Evolutionary conservation across 2,797 vertebrate species (phyloP).

Genomic region (Tauraco hartlaubi): DNA sequence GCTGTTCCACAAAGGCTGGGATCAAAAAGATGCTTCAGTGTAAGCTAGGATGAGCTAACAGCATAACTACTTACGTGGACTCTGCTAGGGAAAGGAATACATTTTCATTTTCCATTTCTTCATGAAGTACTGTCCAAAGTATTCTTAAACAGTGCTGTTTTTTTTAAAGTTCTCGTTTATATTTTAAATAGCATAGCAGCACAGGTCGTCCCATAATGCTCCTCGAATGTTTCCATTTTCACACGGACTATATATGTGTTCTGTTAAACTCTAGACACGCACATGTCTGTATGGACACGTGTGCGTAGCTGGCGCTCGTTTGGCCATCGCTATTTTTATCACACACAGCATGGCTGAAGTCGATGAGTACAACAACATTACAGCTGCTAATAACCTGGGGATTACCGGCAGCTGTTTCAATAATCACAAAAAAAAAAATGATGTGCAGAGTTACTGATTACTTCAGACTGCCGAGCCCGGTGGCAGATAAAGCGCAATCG

Average conservation of each 20-base stretch:
- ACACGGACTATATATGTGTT: not conserved
- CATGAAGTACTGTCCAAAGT: not conserved
- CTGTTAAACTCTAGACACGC: accelerated
- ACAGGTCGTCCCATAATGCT: not conserved
- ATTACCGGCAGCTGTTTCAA: not conserved
- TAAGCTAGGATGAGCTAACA: not conserved
- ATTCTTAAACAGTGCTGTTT: not conserved
- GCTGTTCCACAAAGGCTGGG: not conserved
- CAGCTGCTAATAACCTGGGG: not conserved
- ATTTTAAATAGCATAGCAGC: not conserved
- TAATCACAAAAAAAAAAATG: not conserved
- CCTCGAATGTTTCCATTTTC: not conserved
- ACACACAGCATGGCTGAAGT: not conserved
- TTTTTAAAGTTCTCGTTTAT: not conserved
- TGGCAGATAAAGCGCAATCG: not conserved
- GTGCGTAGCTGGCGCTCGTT: not conserved
- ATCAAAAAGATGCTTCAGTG: not conserved
- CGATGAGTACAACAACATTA: not conserved
- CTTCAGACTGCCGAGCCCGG: not conserved
- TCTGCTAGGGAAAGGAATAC: not conserved
- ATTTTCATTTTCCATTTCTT: not conserved
- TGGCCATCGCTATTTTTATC: not conserved
- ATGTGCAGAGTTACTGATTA: not conserved
- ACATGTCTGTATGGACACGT: not conserved
- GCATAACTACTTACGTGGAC: not conserved